phyloP scores from a whole-genome alignment of 2,113 vertebrate genomes.

The Lanius ludovicianus region DNA sequence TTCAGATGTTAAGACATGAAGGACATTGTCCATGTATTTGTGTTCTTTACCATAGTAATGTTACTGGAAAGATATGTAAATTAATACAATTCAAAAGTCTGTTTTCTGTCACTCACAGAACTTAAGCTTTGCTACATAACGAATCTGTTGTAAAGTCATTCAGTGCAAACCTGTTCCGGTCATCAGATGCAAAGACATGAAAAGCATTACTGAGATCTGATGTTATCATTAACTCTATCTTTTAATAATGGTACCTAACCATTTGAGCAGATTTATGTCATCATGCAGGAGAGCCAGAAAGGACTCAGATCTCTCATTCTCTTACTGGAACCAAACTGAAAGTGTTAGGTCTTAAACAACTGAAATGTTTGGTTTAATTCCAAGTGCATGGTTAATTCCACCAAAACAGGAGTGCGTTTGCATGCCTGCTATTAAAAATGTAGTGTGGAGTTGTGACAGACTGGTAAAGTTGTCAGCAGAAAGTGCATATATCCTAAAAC shows the following conservation, averaged over 20 bases:
- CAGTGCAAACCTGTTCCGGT: neutral
- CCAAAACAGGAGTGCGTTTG: neutral
- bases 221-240: neutral
- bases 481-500: neutral
- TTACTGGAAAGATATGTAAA: neutral
- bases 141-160: neutral
- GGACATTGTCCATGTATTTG: neutral
- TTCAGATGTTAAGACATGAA: neutral
- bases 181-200: neutral
- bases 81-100: neutral
- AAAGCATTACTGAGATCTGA: neutral
- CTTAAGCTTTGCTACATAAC: neutral
- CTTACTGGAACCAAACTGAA: neutral
- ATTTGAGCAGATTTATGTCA: neutral
- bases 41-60: neutral
- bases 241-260: neutral
- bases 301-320: neutral
- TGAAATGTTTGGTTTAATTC: neutral
- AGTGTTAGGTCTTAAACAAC: neutral
- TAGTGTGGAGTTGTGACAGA: neutral
- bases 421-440: neutral
- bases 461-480: neutral
- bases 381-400: neutral
- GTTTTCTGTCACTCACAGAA: neutral
- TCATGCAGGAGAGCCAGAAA: neutral